Evolutionary conservation across 2,113 vertebrate species (phyloP).

Genomic region (Gallinago paraguaiae): DNA sequence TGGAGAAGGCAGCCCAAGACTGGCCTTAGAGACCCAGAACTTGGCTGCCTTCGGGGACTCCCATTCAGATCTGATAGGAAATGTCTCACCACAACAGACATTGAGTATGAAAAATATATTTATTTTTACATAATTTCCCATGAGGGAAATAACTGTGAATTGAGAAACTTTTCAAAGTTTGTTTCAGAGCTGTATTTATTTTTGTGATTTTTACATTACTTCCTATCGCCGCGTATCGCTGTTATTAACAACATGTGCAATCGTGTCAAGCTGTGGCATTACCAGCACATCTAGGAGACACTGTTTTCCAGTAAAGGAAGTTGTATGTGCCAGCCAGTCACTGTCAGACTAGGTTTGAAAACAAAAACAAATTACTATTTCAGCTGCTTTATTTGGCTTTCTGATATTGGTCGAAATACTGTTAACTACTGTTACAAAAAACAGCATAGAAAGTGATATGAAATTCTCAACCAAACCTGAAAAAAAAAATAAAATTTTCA

Average conservation of each 20-base stretch:
- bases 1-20: background rate
- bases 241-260: background rate
- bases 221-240: background rate
- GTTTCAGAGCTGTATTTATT: constrained; percentile 37
- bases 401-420: background rate
- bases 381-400: background rate
- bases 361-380: background rate
- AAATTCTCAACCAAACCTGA: background rate
- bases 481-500: background rate
- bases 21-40: background rate
- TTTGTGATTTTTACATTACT: constrained; percentile 24
- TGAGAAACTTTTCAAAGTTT: background rate
- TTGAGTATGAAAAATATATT: background rate
- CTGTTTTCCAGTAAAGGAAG: constrained; percentile 38
- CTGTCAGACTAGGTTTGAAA: constrained; percentile 8
- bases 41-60: background rate
- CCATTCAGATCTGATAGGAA: background rate
- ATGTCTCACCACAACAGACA: background rate
- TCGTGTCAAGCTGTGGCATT: constrained; percentile 4
- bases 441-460: background rate
- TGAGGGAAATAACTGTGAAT: constrained; percentile 11
- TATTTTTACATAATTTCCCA: constrained; percentile 47
- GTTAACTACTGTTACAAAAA: background rate
- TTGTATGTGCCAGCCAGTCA: background rate
- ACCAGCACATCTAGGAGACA: background rate